Conservation (phyloP, 2,888 invertebrate species). For the Amblyteles armatorius region DNA sequence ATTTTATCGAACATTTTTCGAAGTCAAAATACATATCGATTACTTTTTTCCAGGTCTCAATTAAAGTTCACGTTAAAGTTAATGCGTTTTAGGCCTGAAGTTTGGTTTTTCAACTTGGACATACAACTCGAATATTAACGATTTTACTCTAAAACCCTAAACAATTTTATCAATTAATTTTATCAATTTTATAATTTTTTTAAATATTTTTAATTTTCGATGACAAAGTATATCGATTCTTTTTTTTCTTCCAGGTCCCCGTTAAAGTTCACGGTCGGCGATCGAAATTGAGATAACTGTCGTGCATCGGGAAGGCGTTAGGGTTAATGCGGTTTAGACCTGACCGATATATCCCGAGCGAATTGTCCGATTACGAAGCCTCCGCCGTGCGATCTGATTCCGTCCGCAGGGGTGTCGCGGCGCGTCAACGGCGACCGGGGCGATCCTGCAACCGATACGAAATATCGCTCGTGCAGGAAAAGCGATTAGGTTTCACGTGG, state of each 20-base stretch:
- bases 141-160: neutral
- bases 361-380: slow-evolving; percentile 74
- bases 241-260: neutral
- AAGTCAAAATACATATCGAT: neutral
- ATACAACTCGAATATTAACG: neutral
- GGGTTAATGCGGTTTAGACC: slow-evolving; percentile 47
- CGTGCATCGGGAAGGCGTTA: slow-evolving; percentile 44
- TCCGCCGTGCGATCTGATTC: slow-evolving; percentile 74
- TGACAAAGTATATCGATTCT: neutral
- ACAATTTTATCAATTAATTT: neutral
- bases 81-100: too few relatives aligned
- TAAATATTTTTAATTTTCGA: too few relatives aligned
- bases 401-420: slow-evolving; percentile 39
- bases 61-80: neutral
- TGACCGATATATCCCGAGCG: slow-evolving; percentile 42
- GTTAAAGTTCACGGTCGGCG: neutral
- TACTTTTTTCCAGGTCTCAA: too few relatives aligned
- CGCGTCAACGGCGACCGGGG: slow-evolving; percentile 33
- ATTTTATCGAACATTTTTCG: neutral
- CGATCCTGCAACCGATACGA: slow-evolving; percentile 71
- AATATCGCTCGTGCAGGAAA: slow-evolving; percentile 78
- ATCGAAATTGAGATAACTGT: slow-evolving; percentile 50
- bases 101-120: too few relatives aligned
- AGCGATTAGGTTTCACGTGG: slow-evolving; percentile 82
- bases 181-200: too few relatives aligned